Evolutionary conservation across 1,140 invertebrate species (phyloP).

Genomic region (Ooceraea biroi): DNA sequence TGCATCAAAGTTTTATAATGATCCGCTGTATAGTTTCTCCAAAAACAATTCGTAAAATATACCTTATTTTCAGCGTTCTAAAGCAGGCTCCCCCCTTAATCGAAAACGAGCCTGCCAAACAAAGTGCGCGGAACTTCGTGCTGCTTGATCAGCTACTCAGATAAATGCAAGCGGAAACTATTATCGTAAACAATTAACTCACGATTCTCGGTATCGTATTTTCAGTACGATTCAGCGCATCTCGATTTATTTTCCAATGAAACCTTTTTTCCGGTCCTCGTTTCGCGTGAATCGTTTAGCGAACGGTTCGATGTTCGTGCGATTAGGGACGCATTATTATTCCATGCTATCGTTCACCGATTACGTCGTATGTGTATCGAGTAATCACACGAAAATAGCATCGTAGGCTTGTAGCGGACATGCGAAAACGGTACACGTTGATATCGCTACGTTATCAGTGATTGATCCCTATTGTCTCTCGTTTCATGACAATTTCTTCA

Average conservation of each 20-base stretch:
- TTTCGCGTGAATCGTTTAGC: background rate
- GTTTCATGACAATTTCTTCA: background rate
- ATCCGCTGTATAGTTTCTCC: too few relatives aligned
- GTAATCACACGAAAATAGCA: constrained; percentile 2
- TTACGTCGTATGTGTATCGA: background rate
- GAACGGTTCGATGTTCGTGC: background rate
- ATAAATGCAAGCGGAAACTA: constrained; percentile 22
- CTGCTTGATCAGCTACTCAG: background rate
- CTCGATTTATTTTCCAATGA: background rate
- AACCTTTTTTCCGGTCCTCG: background rate
- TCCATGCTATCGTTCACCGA: background rate
- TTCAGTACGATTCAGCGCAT: background rate
- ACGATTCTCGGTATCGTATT: constrained; percentile 38
- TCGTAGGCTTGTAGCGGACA: background rate
- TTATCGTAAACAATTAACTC: background rate
- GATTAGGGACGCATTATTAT: background rate
- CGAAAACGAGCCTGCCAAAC: background rate
- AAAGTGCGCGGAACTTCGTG: background rate
- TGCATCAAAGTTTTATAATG: too few relatives aligned
- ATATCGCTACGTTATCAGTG: constrained; percentile 29
- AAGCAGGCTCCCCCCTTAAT: too few relatives aligned
- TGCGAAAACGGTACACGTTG: constrained; percentile 35
- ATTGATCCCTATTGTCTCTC: background rate
- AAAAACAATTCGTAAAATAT: too few relatives aligned
- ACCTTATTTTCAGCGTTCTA: too few relatives aligned